Base-by-base conservation (phyloP, 2,113 vertebrate species). In the Myanophis thanlyinensis region DNA sequence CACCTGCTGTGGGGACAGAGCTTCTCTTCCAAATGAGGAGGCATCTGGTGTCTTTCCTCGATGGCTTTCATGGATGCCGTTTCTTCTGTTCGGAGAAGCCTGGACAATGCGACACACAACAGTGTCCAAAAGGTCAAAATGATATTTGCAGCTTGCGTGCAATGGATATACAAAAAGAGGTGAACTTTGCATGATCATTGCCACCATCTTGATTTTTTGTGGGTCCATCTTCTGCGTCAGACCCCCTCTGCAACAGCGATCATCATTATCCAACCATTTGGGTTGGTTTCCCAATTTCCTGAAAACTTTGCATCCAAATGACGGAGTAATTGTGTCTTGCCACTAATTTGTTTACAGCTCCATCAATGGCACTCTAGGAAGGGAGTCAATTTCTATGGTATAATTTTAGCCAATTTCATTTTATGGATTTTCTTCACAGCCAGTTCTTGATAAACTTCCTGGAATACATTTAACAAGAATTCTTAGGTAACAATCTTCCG, bases 1-100 rank as follows among this genome's bases (percentile, higher is more conserved):
- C 40, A 93, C 93, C 84, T 92, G 94, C 86, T 91, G 59, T 44
- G 90, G 94, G 92, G 95, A 92, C 92, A 92, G 49, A 92, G 67
- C 95, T 95, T 85, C 95, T 56, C 0, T 0, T 90, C 87, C 54
- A 87, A 62, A 93, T 90, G 93, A 95, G 89, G 0, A 0, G 88
- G 93, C 91, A 85, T 95, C 94, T 95, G 44, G 53, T 91, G 89
- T 91, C 89, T 94, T 88, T 91, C 27, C 20, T 59, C 85, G 67
- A 48, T 84, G 73, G 52, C 12, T 18, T 12, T 49, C 54, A 18
- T 56, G 30, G 67, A 49, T 49, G 89, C 25, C 27, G 9, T 27
- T 44, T 40, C 91, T 62, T 52, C 15, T 87, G n/a, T 85, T 49
- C 20, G 7, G 40, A 89, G 46, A 49, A n/a, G 10, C 9, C 35